These are phyloP conservation scores for Drosophila phalerata DNA, from an alignment of 2,888 invertebrate species.

Conservation along the genomic window DNA sequence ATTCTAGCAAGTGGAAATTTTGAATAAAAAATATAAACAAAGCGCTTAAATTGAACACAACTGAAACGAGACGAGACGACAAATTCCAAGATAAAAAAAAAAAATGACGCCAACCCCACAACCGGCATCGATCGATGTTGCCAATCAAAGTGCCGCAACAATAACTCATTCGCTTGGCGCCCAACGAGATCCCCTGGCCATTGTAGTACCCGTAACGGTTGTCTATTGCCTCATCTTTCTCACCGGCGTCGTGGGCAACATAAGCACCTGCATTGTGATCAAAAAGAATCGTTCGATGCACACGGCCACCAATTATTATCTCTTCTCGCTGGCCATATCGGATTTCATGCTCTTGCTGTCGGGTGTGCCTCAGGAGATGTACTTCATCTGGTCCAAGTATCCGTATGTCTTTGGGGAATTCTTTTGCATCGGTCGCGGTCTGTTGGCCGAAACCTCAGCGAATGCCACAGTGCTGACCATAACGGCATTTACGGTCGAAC, in stretches of 20 bases:
- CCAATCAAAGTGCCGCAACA: slow-evolving; percentile 42
- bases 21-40: slow-evolving; percentile 48
- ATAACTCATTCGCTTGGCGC: slow-evolving; percentile 68
- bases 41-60: slow-evolving; percentile 20
- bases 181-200: slow-evolving; percentile 88
- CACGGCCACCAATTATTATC: slow-evolving; percentile 92
- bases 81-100: slow-evolving; percentile 41
- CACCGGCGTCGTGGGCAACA: slow-evolving; percentile 92
- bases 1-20: slow-evolving; percentile 71
- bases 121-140: slow-evolving; percentile 23
- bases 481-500: slow-evolving; percentile 93
- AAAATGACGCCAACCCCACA: slow-evolving; percentile 31
- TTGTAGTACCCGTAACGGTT: slow-evolving; percentile 91
- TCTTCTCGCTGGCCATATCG: slow-evolving; percentile 94
- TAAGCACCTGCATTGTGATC: slow-evolving; percentile 94
- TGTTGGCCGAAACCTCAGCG: slow-evolving; percentile 92
- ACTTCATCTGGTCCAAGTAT: slow-evolving; percentile 91
- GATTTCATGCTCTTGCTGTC: slow-evolving; percentile 91
- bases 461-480: slow-evolving; percentile 93
- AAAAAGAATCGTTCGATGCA: slow-evolving; percentile 93
- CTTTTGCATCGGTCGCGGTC: slow-evolving; percentile 92
- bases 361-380: slow-evolving; percentile 92
- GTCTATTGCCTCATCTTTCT: slow-evolving; percentile 92
- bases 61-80: slow-evolving; percentile 17
- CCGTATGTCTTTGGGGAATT: slow-evolving; percentile 92